These are phyloP conservation scores for Caenorhabditis parvicauda DNA, from an alignment of 2,888 invertebrate genomes.

Conservation along the genomic window DNA sequence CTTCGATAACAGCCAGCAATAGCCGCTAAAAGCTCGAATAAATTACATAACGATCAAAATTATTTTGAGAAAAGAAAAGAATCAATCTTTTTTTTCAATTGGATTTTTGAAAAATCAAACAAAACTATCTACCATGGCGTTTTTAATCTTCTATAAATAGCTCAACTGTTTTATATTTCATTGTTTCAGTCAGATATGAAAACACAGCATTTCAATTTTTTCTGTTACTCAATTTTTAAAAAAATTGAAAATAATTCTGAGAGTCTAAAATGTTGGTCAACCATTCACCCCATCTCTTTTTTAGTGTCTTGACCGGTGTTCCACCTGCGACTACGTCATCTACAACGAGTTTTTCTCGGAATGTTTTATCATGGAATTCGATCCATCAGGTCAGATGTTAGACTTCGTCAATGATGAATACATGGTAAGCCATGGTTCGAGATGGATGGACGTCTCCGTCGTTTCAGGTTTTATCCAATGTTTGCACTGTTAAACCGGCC, in stretches of 20 bases:
- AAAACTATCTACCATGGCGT: too few relatives aligned
- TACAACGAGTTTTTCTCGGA: conserved; percentile 27
- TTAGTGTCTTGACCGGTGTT: conserved; percentile 14
- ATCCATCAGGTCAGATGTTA: conserved; percentile 14
- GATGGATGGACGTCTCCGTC: background rate
- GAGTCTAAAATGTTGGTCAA: too few relatives aligned
- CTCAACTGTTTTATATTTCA: background rate
- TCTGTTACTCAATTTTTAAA: too few relatives aligned
- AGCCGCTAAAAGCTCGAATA: too few relatives aligned
- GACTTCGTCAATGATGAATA: conserved; percentile 31
- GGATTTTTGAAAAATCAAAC: too few relatives aligned
- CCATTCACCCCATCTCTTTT: background rate
- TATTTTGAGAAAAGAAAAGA: too few relatives aligned
- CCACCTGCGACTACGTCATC: conserved; percentile 20
- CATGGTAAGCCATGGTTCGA: background rate
- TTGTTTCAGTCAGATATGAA: background rate
- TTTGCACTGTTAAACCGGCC: conserved; percentile 9
- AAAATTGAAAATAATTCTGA: too few relatives aligned
- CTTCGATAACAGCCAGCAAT: too few relatives aligned
- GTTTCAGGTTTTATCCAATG: conserved; percentile 16
- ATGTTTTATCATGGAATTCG: conserved; percentile 19
- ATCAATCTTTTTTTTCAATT: too few relatives aligned
- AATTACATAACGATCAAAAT: too few relatives aligned
- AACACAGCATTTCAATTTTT: too few relatives aligned
- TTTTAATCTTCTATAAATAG: too few relatives aligned